phyloP scores from a whole-genome alignment of 2,113 vertebrate genomes.

The Nymphicus hollandicus region DNA sequence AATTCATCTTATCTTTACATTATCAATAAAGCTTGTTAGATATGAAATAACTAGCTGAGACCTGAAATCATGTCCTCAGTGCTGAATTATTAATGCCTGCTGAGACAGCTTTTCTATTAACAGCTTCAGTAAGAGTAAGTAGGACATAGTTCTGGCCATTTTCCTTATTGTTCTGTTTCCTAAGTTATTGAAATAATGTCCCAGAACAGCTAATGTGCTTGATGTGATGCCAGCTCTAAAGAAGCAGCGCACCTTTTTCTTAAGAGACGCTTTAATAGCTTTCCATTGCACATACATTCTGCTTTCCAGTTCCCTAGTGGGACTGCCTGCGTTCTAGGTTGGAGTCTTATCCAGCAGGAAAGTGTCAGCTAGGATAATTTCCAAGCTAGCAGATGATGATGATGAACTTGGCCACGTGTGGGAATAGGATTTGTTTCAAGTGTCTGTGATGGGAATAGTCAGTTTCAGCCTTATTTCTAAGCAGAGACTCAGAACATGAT shows the following conservation, averaged over 20 bases:
- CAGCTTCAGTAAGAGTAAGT: not conserved
- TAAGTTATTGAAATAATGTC: conserved; percentile 3
- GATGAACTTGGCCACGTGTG: not conserved
- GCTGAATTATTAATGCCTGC: not conserved
- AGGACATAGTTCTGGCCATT: not conserved
- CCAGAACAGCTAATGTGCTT: not conserved
- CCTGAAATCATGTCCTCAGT: not conserved
- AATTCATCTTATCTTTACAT: not conserved
- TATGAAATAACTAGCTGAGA: not conserved
- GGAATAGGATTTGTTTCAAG: not conserved
- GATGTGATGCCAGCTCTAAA: not conserved
- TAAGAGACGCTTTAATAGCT: not conserved
- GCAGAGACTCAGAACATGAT: not conserved
- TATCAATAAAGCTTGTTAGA: not conserved
- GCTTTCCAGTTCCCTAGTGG: not conserved
- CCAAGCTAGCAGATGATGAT: not conserved
- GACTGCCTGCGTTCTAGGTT: not conserved
- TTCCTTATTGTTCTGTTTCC: not conserved
- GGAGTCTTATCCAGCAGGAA: not conserved
- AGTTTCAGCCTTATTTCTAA: conserved; percentile 9
- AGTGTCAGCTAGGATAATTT: not conserved
- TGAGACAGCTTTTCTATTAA: not conserved
- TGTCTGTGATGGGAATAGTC: not conserved
- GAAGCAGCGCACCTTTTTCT: not conserved
- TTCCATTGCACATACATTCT: not conserved